Conservation (phyloP, 2,888 invertebrate genomes). For the Hypsopygia costalis region DNA sequence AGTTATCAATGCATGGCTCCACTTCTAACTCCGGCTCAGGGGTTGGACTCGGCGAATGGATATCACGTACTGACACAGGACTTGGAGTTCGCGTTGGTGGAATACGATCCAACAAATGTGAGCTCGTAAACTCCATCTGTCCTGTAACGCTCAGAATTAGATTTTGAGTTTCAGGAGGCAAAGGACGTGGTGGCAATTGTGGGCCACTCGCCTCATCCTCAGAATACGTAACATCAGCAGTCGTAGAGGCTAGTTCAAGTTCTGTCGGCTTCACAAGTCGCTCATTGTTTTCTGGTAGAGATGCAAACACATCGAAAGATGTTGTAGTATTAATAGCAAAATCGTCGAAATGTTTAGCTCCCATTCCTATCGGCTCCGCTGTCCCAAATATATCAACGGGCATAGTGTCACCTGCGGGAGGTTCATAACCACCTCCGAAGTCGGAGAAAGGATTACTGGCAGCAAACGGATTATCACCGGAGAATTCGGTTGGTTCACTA, state of each 20-base stretch:
- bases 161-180: slow-evolving; percentile 91
- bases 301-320: slow-evolving; percentile 37
- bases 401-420: slow-evolving; percentile 58
- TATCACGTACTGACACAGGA: slow-evolving; percentile 89
- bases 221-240: slow-evolving; percentile 36
- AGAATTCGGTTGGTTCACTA: slow-evolving; percentile 39
- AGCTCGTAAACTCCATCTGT: slow-evolving; percentile 93
- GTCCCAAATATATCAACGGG: slow-evolving; percentile 66
- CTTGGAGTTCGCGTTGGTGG: slow-evolving; percentile 93
- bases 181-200: slow-evolving; percentile 79
- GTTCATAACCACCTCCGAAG: slow-evolving; percentile 65
- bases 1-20: slow-evolving; percentile 35
- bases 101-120: slow-evolving; percentile 89
- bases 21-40: slow-evolving; percentile 77
- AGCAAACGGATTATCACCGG: slow-evolving; percentile 86
- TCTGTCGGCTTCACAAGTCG: slow-evolving; percentile 58
- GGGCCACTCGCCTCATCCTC: slow-evolving; percentile 31
- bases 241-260: slow-evolving; percentile 53
- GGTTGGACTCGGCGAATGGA: slow-evolving; percentile 92
- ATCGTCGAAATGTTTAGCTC: slow-evolving; percentile 53
- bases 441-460: slow-evolving; percentile 86
- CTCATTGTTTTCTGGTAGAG: slow-evolving; percentile 31
- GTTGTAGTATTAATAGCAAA: slow-evolving; percentile 28
- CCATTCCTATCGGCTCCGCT: slow-evolving; percentile 47
- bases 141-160: slow-evolving; percentile 92